Conservation (phyloP, 2,888 invertebrate species). For the Strigamia crassipes region DNA sequence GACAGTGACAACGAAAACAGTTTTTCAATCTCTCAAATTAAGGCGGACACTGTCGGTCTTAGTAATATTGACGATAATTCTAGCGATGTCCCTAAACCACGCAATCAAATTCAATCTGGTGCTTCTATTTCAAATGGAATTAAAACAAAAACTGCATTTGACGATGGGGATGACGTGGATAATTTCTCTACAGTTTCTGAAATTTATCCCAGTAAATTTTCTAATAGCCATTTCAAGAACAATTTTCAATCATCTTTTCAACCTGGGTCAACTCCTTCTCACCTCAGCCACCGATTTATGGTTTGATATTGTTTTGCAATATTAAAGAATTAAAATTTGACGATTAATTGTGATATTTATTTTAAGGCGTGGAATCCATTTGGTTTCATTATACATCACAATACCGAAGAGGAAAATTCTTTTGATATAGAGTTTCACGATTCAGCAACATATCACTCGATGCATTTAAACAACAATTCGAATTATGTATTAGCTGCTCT, state of each 20-base stretch:
- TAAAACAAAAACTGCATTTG: not conserved
- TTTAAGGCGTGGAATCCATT: conserved; percentile 84
- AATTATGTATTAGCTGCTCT: conserved; percentile 87
- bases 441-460: conserved; percentile 80
- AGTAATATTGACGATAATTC: conserved; percentile 13
- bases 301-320: conserved; percentile 56
- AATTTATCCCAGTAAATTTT: not conserved
- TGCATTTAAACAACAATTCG: conserved; percentile 84
- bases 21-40: conserved; percentile 75
- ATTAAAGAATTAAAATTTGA: not conserved
- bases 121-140: conserved; percentile 48
- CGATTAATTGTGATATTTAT: not conserved
- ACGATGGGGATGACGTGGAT: conserved; percentile 52
- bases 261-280: conserved; percentile 82
- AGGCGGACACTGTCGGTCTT: conserved; percentile 66
- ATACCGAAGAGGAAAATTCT: conserved; percentile 71
- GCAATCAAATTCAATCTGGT: conserved; percentile 23
- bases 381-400: conserved; percentile 85
- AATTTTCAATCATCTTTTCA: conserved; percentile 79
- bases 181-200: conserved; percentile 50
- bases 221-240: not conserved
- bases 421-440: conserved; percentile 97
- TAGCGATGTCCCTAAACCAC: not conserved
- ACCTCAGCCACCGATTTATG: conserved; percentile 79
- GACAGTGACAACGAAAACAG: conserved; percentile 71